Percentiles rank a stretch among this genome's conserved stretches.
These are phyloP conservation scores for Micrasema minimum DNA, from an alignment of 1,140 invertebrate genomes.

Conservation along the genomic window DNA sequence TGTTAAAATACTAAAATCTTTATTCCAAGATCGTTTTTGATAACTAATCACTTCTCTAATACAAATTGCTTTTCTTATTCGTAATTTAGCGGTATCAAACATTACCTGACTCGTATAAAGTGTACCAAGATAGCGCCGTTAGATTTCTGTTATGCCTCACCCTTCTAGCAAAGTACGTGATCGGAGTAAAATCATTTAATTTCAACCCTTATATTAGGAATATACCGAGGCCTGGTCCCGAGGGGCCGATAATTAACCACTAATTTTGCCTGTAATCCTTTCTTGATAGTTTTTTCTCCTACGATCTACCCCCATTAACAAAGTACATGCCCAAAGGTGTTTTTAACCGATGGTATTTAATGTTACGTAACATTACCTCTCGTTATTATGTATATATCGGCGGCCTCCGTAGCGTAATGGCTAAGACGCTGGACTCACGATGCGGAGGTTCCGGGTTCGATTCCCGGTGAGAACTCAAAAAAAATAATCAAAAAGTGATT, in stretches of 20 bases:
- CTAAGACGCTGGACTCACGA: too few species aligned
- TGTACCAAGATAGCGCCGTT: not conserved
- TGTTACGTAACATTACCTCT: not conserved
- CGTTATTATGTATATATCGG: not conserved
- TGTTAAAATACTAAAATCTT: too few species aligned
- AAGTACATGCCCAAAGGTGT: not conserved
- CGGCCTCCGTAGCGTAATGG: too few species aligned
- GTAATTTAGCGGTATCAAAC: not conserved
- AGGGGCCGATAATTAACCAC: conserved; percentile 22
- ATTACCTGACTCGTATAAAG: not conserved
- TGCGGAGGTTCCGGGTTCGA: too few species aligned
- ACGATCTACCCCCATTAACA: not conserved
- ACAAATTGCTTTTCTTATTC: too few species aligned
- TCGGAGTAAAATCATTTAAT: conserved; percentile 29
- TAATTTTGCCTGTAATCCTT: conserved; percentile 22
- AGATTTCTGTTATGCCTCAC: conserved; percentile 11
- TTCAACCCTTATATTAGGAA: conserved; percentile 23
- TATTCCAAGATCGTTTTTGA: too few species aligned
- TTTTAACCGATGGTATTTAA: not conserved
- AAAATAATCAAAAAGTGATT: too few species aligned
- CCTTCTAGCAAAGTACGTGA: conserved; percentile 8
- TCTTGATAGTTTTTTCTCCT: conserved; percentile 13
- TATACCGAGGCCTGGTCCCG: not conserved
- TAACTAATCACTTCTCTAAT: too few species aligned
- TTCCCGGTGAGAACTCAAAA: too few species aligned